Evolutionary conservation across 2,888 invertebrate species (phyloP).

Genomic region (Odontomyia ornata): DNA sequence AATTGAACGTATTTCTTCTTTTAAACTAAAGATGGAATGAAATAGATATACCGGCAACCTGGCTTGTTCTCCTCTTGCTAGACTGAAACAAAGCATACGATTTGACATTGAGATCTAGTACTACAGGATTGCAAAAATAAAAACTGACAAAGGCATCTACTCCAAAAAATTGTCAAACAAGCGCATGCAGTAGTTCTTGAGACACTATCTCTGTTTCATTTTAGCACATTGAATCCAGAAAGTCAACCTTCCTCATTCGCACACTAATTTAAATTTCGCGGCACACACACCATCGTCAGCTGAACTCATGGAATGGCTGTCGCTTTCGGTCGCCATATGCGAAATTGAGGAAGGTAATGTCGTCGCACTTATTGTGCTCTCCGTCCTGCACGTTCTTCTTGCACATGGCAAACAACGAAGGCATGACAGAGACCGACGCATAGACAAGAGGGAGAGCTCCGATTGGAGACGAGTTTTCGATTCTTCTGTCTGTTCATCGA

Average conservation of each 20-base stretch:
- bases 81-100: too few relatives aligned
- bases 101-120: too few relatives aligned
- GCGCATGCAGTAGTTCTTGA: too few relatives aligned
- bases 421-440: neutral
- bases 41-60: constrained; percentile 34
- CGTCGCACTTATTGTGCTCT: constrained; percentile 52
- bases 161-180: too few relatives aligned
- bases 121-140: too few relatives aligned
- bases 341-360: constrained; percentile 57
- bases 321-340: neutral
- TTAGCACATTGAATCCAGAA: too few relatives aligned
- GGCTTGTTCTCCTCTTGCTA: too few relatives aligned
- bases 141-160: too few relatives aligned
- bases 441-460: neutral
- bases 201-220: neutral
- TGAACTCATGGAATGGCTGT: neutral
- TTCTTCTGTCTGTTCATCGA: constrained; percentile 27
- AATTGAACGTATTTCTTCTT: constrained; percentile 10
- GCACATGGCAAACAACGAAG: neutral
- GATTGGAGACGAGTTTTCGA: neutral
- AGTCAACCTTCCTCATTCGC: too few relatives aligned
- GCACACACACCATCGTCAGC: neutral
- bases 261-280: neutral
- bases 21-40: constrained; percentile 4
- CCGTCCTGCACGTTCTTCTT: neutral